Conservation (phyloP, 2,888 invertebrate genomes). For the Napeogenes sylphis region DNA sequence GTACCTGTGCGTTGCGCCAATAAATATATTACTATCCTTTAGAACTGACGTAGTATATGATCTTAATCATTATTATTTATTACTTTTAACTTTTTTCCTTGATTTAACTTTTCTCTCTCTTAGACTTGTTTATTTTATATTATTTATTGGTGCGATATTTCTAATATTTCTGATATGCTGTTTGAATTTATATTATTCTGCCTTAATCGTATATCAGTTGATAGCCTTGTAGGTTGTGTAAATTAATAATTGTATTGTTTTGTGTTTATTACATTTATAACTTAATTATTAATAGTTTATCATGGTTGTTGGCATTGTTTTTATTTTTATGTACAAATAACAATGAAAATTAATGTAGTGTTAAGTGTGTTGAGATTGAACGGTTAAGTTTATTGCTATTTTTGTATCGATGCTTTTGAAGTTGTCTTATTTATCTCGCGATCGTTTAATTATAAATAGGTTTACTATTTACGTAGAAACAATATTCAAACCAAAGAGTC, state of each 20-base stretch:
- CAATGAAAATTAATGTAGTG: slow-evolving; percentile 68
- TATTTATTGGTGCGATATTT: slow-evolving; percentile 62
- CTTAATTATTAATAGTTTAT: slow-evolving; percentile 71
- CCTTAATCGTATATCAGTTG: slow-evolving; percentile 20
- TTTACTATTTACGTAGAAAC: slow-evolving; percentile 24
- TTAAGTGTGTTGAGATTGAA: slow-evolving; percentile 45
- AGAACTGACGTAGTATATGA: slow-evolving; percentile 20
- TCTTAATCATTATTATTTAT: slow-evolving; percentile 26
- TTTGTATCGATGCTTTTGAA: slow-evolving; percentile 45
- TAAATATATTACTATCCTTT: slow-evolving; percentile 43
- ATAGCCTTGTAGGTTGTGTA: slow-evolving; percentile 32
- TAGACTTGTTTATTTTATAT: slow-evolving; percentile 22
- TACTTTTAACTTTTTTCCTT: slow-evolving; percentile 29
- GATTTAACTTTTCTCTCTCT: slow-evolving; percentile 14
- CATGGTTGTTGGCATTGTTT: slow-evolving; percentile 72
- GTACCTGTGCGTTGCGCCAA: slow-evolving; percentile 72
- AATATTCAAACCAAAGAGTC: slow-evolving; percentile 69
- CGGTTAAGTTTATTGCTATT: slow-evolving; percentile 37
- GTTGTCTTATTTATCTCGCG: slow-evolving; percentile 24
- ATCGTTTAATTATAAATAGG: background rate
- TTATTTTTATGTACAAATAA: slow-evolving; percentile 75
- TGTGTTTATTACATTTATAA: slow-evolving; percentile 65
- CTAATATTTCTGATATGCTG: slow-evolving; percentile 43
- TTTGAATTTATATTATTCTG: slow-evolving; percentile 44
- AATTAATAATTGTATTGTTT: slow-evolving; percentile 64